Base-by-base conservation (phyloP, 2,888 invertebrate species). In the Volucella inflata region DNA sequence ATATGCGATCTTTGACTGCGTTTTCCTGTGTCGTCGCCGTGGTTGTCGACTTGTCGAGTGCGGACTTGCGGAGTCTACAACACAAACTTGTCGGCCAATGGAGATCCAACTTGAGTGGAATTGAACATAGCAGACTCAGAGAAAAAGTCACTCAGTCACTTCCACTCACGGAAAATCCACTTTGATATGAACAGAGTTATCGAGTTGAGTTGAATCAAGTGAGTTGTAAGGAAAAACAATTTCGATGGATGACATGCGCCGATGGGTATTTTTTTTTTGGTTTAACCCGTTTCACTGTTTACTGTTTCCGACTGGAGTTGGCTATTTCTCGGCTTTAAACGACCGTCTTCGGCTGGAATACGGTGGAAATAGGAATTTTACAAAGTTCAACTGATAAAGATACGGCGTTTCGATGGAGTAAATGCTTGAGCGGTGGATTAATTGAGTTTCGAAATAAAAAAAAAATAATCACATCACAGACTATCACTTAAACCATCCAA, bases 401-500 rank as follows among this genome's bases (percentile, higher is more conserved):
- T 30, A 6, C 6, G 0, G 6, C 30, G 30, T 30, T 30, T 30
- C 30, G 30, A 30, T 30, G 30, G 30, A 30, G 6, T 30, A 30
- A 30, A 64, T 57, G 42, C n/a, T 40, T 76, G 50, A 17, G 10
- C n/a, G 38, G 11, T 51, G 44, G 12, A 64, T 17, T 62, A 53
- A 44, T 44, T 36, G 8, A 44, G 16, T 36, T 46, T 57, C 4
- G 30, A 57, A 51, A 60, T 51, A 50, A 16, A 36, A 57, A 57
- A 57, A 65, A 60, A 75, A n/a, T 30, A 71, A 55, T 48, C 60
- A 67, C 42, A 60, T 84, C 70, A 84, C 84, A 40, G 40, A 11
- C 42, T 14, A 55, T 55, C 42, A 76, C 40, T 71, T n/a, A 12
- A 71, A 77, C 46, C 75, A 81, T 64, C 85, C 81, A 85, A 81